Evolutionary conservation across 2,888 invertebrate species (phyloP).

Genomic region (Meghimatium bilineatum): DNA sequence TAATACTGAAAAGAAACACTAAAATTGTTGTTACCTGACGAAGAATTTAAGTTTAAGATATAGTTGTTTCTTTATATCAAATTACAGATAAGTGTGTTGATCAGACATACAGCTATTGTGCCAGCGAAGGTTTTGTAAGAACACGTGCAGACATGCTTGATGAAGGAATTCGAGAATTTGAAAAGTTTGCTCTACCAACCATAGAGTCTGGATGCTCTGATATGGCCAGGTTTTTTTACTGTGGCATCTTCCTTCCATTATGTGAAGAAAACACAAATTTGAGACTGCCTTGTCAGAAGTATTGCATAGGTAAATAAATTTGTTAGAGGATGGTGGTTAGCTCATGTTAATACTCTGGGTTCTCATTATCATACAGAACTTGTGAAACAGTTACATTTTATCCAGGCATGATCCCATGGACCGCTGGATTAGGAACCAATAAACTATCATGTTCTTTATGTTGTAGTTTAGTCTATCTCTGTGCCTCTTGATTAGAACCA

Average conservation of each 20-base stretch:
- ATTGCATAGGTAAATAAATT: not conserved
- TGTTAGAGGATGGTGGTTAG: not conserved
- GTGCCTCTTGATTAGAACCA: too few relatives aligned
- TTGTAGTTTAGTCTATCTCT: too few relatives aligned
- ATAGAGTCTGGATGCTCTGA: slow-evolving; percentile 50
- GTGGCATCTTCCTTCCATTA: slow-evolving; percentile 61
- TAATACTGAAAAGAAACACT: too few relatives aligned
- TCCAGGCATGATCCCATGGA: too few relatives aligned
- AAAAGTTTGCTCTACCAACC: slow-evolving; percentile 45
- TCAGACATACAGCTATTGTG: slow-evolving; percentile 53
- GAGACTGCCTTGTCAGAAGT: not conserved
- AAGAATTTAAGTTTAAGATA: not conserved
- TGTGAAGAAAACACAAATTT: slow-evolving; percentile 53
- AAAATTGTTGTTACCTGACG: too few relatives aligned
- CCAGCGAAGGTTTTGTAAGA: slow-evolving; percentile 53
- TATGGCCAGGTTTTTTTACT: slow-evolving; percentile 57
- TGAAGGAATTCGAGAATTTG: slow-evolving; percentile 46
- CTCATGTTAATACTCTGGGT: too few relatives aligned
- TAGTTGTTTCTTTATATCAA: not conserved
- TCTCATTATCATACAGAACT: too few relatives aligned
- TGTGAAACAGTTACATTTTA: too few relatives aligned
- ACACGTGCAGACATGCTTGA: not conserved
- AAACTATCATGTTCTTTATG: too few relatives aligned
- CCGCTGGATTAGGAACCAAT: too few relatives aligned
- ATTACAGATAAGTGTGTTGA: slow-evolving; percentile 54